Evolutionary conservation across 2,888 invertebrate species (phyloP), one percentile per base, ranked within the genome.

Genomic region (Ochropacha duplaris): DNA sequence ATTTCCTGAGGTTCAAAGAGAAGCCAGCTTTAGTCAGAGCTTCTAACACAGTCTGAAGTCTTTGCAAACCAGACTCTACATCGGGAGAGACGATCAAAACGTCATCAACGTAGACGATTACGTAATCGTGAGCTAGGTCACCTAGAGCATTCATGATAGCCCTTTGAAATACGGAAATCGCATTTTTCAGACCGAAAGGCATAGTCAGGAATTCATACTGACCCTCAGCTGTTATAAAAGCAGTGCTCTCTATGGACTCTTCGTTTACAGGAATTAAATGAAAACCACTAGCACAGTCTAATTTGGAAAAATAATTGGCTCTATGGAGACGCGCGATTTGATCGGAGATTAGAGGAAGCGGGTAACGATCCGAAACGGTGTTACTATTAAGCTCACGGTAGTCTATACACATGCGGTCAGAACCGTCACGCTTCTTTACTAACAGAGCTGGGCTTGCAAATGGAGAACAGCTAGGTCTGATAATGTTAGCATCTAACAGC

Each of bases 1-100:
- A 68, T 36, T 69, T 72, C 28, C 58, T 58, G 0, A 61, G 1
- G 16, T 72, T 72, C 0, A 72, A 54, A 3, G 68, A 58, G 22
- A 69, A 66, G 0, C 63, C 68, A 0, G 64, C 62, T 1, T 58
- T 22, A 0, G 62, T 49, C 0, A 72, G 22, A 0, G 56, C 54
- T 0, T 24, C 12, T 1, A 69, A 44, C 11, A 65, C 60, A 11
- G 9, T 1, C 3, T 57, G 57, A 8, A 64, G 28, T 1, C 56
- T 56, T 1, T 44, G 1, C 0, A 59, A 12, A 3, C 60, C 63
- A 19, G 58, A 14, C 0, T 54, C 51, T 28, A 58, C 11, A 4
- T 22, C 36, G 0, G 4, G 1, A 0, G 55, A 49, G 2, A 36
- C 22, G 4, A 60, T 55, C 2, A 63, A 28, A 2, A 61, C n/a